A percentile compares a stretch with the other conserved stretches of the same genome.
These are phyloP conservation scores for Arnoldichthys spilopterus DNA, from an alignment of 2,797 vertebrate genomes.

Conservation along the genomic window DNA sequence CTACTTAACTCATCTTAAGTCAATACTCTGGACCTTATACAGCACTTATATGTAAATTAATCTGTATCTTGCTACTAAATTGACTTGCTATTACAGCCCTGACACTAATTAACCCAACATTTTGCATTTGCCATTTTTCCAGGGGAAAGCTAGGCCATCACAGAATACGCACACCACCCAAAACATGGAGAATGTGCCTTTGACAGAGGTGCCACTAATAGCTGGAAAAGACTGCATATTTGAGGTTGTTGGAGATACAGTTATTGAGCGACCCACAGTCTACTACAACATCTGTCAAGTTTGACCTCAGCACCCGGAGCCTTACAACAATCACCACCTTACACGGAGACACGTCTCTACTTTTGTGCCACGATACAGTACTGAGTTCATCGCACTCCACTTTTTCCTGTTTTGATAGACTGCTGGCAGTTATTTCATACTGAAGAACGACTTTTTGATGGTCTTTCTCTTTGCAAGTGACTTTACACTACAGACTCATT, in stretches of 20 bases:
- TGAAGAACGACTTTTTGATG: not conserved
- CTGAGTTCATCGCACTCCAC: conserved; percentile 26
- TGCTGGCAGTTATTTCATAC: not conserved
- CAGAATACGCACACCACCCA: conserved; percentile 53
- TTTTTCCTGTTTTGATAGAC: not conserved
- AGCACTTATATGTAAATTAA: no score
- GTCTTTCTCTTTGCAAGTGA: not conserved
- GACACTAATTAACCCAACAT: not conserved
- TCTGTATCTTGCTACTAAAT: no score
- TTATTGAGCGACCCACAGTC: conserved; percentile 71
- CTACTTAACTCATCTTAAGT: not conserved
- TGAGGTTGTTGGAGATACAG: conserved; percentile 67
- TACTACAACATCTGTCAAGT: conserved; percentile 89
- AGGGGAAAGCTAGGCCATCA: conserved; percentile 67
- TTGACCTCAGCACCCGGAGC: conserved; percentile 61
- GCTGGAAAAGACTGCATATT: conserved; percentile 71
- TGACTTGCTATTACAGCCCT: not conserved
- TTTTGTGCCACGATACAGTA: conserved; percentile 66
- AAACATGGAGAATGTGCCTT: conserved; percentile 66
- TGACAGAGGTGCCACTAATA: conserved; percentile 70
- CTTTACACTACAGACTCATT: not conserved
- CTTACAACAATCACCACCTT: conserved; percentile 30
- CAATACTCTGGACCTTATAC: not conserved
- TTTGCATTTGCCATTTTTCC: conserved; percentile 5
- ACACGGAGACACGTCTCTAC: not conserved